These are phyloP conservation scores for Vidua macroura DNA, from an alignment of 2,113 vertebrate species.

Conservation along the genomic window DNA sequence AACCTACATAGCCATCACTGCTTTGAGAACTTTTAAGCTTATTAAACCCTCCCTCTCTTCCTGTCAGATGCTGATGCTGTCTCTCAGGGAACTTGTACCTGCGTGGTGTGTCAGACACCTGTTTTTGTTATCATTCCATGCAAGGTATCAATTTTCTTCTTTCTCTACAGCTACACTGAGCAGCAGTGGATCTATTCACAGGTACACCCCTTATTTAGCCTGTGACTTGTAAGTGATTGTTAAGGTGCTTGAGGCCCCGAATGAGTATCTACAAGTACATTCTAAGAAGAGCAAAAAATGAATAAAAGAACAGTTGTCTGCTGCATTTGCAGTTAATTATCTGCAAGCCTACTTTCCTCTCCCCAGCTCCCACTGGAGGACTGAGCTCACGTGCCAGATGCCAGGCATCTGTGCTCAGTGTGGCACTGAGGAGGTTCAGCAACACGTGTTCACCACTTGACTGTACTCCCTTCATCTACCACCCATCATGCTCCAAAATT, in stretches of 20 bases:
- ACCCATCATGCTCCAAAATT: neutral
- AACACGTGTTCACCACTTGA: neutral
- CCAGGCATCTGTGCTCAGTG: neutral
- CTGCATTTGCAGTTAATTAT: neutral
- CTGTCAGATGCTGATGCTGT: neutral
- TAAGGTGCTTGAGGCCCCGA: neutral
- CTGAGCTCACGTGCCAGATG: neutral
- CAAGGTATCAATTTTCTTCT: neutral
- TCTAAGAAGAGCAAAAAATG: slow-evolving; percentile 16
- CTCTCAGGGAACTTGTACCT: neutral
- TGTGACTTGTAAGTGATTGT: slow-evolving; percentile 10
- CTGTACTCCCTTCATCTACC: neutral
- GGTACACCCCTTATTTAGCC: neutral
- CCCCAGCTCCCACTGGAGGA: neutral
- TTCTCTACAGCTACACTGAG: neutral
- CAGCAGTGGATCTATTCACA: slow-evolving; percentile 4
- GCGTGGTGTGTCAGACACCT: neutral
- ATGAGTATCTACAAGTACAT: neutral
- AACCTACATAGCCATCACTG: neutral
- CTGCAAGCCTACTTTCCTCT: neutral
- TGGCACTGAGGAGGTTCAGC: neutral
- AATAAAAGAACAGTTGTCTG: slow-evolving; percentile 16
- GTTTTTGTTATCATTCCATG: neutral
- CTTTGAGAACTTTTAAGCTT: neutral
- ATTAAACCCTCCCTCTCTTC: neutral